Base-by-base conservation (phyloP, 92 coral and sea anemone genomes). In the Galaxea fascicularis region DNA sequence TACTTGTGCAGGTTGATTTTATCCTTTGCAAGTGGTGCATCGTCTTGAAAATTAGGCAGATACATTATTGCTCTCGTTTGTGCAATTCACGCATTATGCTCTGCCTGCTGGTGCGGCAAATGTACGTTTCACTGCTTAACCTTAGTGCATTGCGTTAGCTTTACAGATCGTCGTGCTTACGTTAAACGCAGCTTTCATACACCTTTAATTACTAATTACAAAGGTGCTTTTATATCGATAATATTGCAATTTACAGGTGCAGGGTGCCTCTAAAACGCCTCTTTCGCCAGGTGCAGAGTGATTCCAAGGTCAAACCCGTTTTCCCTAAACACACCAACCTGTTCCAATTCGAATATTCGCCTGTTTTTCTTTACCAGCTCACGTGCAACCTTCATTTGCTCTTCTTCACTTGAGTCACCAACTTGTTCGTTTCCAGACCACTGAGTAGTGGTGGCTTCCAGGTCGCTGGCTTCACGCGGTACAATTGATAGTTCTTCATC, bases 341-440 rank as follows among this genome's bases (percentile, higher is more conserved):
- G 75, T 65, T 77, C 86, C 89, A 94, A 76, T 69, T 92, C 94
- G 57, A 88, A 87, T 22, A 91, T 86, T 54, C 70, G 80, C 75
- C 84, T 83, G 83, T 89, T 89, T 80, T 86, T 89, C 63, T 85
- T 91, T 62, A 92, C 95, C 79, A 92, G 56, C 68, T 94, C 92
- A 41, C 90, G 90, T 85, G 82, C 72, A 45, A 89, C 70, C 24
- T 79, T 72, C 58, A 86, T 47, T 45, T 77, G 75, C 16, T 27
- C 80, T 10, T 69, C 71, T 4, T 46, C 28, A 4, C n/a, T 18
- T 10, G 45, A 25, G 65, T 30, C 15, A 1, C 49, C 71, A 21
- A 39, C 71, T 58, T 58, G 44, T 46, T 59, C 79, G 63, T 27
- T 76, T 16, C 54, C 52, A 67, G 46, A 0, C 66, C 35, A 28